These are phyloP conservation scores for Macaca nemestrina DNA, from an alignment of 2,113 vertebrate species.

Conservation along the genomic window DNA sequence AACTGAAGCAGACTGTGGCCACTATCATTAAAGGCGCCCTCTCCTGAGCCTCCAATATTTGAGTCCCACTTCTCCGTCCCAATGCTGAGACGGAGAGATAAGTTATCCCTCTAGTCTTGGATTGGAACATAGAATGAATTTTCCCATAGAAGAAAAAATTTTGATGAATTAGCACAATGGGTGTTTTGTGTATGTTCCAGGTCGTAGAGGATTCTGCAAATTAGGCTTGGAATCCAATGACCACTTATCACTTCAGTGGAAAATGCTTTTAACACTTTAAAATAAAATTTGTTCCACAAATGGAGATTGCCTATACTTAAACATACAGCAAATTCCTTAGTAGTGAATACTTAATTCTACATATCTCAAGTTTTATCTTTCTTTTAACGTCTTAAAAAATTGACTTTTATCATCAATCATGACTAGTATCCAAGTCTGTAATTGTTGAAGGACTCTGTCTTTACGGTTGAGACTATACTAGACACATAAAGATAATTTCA, in stretches of 20 bases:
- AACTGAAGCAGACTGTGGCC: neutral
- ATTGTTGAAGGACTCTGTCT: neutral
- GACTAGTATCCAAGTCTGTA: neutral
- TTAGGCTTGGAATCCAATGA: neutral
- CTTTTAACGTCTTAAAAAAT: conserved; percentile 3
- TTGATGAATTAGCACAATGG: neutral
- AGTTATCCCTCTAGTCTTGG: neutral
- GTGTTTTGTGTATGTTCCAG: neutral
- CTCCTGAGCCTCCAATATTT: neutral
- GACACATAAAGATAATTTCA: neutral
- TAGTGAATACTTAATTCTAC: neutral
- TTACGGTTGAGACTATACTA: neutral
- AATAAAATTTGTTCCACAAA: neutral
- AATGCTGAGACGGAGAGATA: neutral
- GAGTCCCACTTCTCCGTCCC: neutral
- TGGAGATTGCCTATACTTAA: neutral
- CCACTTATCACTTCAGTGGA: neutral
- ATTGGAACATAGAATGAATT: neutral
- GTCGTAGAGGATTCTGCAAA: neutral
- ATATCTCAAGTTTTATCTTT: neutral
- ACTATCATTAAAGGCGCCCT: neutral
- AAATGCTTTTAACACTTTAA: neutral
- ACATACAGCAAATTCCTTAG: neutral
- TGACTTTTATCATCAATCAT: neutral
- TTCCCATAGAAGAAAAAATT: neutral